phyloP scores from a whole-genome alignment of 2,113 vertebrate genomes.

The Microtus pennsylvanicus region DNA sequence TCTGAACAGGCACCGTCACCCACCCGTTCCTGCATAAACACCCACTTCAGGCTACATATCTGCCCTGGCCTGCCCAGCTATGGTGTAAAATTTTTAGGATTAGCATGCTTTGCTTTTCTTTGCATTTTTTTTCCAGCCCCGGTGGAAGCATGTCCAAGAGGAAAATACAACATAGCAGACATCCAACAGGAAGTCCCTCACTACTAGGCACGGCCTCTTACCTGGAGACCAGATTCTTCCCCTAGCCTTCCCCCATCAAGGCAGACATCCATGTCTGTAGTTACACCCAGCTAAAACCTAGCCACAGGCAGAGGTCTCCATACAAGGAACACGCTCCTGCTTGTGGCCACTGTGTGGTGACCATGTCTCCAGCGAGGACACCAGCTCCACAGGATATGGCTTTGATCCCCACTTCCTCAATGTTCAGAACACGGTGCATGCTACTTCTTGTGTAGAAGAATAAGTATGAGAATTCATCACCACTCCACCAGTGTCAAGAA shows the following conservation, averaged over 20 bases:
- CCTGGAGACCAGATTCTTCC: neutral
- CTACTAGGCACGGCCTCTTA: neutral
- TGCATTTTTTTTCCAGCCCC: constrained; percentile 29
- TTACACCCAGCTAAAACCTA: neutral
- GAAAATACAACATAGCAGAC: neutral
- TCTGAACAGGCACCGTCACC: too few species aligned
- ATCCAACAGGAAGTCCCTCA: neutral
- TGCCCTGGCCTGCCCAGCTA: neutral
- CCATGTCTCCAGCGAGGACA: neutral
- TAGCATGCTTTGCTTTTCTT: constrained; percentile 28
- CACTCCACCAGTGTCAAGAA: neutral
- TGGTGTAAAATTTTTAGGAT: neutral
- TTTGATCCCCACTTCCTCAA: neutral
- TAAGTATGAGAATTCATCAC: neutral
- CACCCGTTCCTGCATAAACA: neutral
- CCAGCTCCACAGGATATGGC: neutral
- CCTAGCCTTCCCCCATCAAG: neutral
- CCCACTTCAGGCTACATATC: too few species aligned
- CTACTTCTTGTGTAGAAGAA: neutral
- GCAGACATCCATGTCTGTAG: fast-evolving
- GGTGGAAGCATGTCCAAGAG: constrained; percentile 22
- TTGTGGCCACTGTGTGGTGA: fast-evolving
- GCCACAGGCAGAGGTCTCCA: neutral
- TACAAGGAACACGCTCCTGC: fast-evolving
- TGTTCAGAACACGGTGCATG: neutral